Evolutionary conservation across 2,113 vertebrate species (phyloP).

Genomic region (Geococcyx californianus): DNA sequence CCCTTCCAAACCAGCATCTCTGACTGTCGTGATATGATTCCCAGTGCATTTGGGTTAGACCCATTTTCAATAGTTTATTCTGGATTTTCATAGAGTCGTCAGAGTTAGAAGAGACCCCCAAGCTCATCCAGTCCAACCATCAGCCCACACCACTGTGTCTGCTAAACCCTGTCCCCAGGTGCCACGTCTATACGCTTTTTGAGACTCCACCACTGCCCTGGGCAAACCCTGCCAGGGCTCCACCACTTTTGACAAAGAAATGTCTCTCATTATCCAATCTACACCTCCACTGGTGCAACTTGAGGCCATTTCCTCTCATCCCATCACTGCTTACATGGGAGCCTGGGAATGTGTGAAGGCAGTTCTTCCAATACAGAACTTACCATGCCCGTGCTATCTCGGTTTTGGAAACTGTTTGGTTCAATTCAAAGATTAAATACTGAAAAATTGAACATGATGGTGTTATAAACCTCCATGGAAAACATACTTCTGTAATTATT

Average conservation of each 20-base stretch:
- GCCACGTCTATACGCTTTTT: no score
- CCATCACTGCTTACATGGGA: background rate
- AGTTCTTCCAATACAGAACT: background rate
- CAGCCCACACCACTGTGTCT: no score
- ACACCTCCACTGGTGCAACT: no score
- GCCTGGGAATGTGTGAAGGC: background rate
- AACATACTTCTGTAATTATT: constrained; percentile 58
- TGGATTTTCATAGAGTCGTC: background rate
- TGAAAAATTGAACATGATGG: constrained; percentile 68
- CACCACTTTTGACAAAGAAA: no score
- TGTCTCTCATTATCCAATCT: no score
- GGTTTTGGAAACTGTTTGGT: constrained; percentile 45
- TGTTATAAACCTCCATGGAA: constrained; percentile 57
- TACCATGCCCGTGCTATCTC: constrained; percentile 25
- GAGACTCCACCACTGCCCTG: no score
- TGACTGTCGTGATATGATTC: accelerated
- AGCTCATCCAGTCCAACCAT: no score
- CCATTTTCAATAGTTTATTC: background rate
- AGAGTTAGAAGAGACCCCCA: no score
- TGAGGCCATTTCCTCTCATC: no score
- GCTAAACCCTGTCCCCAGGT: no score
- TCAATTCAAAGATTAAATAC: constrained; percentile 70
- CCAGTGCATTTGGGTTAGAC: background rate
- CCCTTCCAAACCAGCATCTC: background rate
- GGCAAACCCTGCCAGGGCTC: no score